Base-by-base conservation (phyloP, 2,797 vertebrate genomes). In the Crypturellus tataupa region DNA sequence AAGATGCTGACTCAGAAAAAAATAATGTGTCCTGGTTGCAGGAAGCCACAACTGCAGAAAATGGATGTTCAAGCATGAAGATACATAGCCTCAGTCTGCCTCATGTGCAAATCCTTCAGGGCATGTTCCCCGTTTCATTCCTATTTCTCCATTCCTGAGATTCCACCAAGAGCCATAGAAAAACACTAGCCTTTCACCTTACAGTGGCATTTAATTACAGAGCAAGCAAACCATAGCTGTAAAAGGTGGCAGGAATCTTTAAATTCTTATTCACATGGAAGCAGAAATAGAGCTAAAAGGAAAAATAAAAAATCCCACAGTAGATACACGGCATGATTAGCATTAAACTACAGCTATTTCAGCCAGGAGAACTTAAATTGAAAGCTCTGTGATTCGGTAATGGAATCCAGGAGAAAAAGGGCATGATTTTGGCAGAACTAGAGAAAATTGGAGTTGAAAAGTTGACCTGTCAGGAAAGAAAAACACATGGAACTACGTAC, bases 161-260 rank as follows among this genome's bases (percentile, higher is more conserved):
- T 63, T 37, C 85, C 94, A 89, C 85, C 59, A 89, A 63, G 4
- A 80, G 44, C 37, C 85, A n/a, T 1, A 19, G 81, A 88, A 46
- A 90, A 93, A 82, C 62, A 85, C 89, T 92, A 91, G 62, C 20
- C 51, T 85, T 91, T 78, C 73, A 83, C 90, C 90, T 94, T 85
- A 72, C 65, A 80, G 69, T 72, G 69, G 90, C 69, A 33, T 92
- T 95, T 95, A 95, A 80, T 80, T 87, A 83, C 59, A 89, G 59
- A 95, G 82, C 39, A 76, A 89, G 69, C 65, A 96, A 87, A 94
- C 71, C 87, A 93, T 65, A 80, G 49, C 55, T 69, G 31, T 79
- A 87, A 89, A 85, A 95, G 23, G 35, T 88, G 89, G 73, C 55
- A 94, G 85, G 76, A 93, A 59, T 39, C 53, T 51, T 92, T 92